Conservation (phyloP, 2,797 vertebrate species). For the Eleutherodactylus coqui region DNA sequence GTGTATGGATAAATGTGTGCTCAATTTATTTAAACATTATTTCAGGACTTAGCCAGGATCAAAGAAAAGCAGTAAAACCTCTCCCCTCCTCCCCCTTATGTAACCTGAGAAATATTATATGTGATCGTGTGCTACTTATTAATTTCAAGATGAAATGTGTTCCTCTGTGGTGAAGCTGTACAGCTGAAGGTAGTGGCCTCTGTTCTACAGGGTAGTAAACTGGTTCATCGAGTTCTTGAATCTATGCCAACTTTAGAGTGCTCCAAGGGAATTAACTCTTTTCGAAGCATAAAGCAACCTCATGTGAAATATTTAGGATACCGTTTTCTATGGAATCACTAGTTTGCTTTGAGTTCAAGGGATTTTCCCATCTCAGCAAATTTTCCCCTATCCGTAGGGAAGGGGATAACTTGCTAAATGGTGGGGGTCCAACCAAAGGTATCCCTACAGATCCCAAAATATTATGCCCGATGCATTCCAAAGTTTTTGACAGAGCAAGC, state of each 20-base stretch:
- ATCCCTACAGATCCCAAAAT: too few relatives aligned
- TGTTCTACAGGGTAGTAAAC: neutral
- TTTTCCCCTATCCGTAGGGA: too few relatives aligned
- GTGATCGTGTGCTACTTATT: neutral
- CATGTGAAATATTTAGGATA: neutral
- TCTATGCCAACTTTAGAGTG: neutral
- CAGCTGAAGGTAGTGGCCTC: neutral
- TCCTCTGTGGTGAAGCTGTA: neutral
- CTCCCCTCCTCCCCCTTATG: neutral
- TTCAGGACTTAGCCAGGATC: neutral
- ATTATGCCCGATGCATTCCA: neutral
- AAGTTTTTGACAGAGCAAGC: too few relatives aligned
- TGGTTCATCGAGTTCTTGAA: constrained; percentile 5
- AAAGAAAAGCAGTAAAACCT: neutral
- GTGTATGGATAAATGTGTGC: too few relatives aligned
- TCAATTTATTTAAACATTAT: too few relatives aligned
- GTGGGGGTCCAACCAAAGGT: too few relatives aligned
- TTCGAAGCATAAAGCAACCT: neutral
- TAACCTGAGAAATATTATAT: neutral
- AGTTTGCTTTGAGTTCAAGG: too few relatives aligned
- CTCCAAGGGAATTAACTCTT: neutral
- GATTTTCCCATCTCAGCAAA: too few relatives aligned
- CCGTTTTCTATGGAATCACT: neutral
- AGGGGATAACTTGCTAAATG: too few relatives aligned
- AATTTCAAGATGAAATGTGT: neutral